Base-by-base conservation (phyloP, 2,888 invertebrate species). In the Agonopterix alstromeriana region DNA sequence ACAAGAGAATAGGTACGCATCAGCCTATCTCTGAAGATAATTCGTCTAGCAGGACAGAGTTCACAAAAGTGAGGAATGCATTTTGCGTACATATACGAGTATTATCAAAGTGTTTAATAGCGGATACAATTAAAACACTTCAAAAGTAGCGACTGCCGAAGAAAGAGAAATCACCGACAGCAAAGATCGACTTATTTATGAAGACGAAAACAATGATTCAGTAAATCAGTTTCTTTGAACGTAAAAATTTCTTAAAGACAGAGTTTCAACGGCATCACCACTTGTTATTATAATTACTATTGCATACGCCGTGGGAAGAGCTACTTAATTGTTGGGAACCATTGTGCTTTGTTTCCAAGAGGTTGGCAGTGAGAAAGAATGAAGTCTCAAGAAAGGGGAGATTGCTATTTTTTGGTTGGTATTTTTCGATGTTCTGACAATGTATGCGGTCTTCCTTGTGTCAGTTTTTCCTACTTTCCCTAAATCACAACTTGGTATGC, bases 241-340 rank as follows among this genome's bases (percentile, higher is more conserved):
- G 53, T 44, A 46, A 45, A 36, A 38, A 27, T 42, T n/a, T 46
- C 40, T 46, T 46, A 17, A 4, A 40, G 14, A 40, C 5, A 48
- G 42, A 46, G 44, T 45, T 45, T 53, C 47, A 52, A 50, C 50
- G 52, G 53, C 46, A 47, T 40, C 35, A 49, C 47, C 48, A 65
- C 68, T 65, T 60, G 70, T 73, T 73, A 65, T 61, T 68, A 65
- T 77, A 77, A 79, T 82, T 79, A 69, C 60, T 42, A 43, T 47
- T 58, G 60, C 60, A 50, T 51, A 50, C 35, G 42, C 50, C 69
- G 78, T 82, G 81, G 65, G 80, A 80, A 73, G 53, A 50, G 41
- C 49, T 52, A 45, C 46, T 63, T 77, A 73, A 79, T 78, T 77
- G 77, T 68, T 73, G 70, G 60, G 73, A 77, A 68, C 62, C 58